These are phyloP conservation scores for Caiman crocodilus DNA, from an alignment of 2,797 vertebrate species.

Conservation along the genomic window DNA sequence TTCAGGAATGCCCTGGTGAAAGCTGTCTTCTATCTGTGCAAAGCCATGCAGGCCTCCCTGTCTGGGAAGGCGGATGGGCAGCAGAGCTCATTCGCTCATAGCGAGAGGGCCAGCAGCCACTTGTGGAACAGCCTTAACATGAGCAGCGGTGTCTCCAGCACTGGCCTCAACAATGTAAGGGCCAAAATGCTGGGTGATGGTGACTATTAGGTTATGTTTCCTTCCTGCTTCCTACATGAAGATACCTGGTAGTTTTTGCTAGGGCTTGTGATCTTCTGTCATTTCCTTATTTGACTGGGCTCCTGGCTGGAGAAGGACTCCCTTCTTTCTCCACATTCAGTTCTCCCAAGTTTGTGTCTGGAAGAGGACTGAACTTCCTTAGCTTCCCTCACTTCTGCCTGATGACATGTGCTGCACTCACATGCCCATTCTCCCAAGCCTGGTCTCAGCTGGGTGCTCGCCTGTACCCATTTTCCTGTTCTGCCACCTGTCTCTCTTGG, in stretches of 20 bases:
- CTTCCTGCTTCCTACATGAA: background rate
- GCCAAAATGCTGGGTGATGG: background rate
- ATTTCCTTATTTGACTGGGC: background rate
- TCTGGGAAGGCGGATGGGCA: conserved; percentile 89
- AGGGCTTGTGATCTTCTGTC: background rate
- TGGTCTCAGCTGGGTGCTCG: background rate
- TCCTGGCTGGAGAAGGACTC: background rate
- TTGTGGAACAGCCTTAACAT: conserved; percentile 92
- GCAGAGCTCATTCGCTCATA: conserved; percentile 86
- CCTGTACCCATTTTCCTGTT: fast-evolving
- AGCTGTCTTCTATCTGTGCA: conserved; percentile 90
- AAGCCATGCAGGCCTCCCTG: conserved; percentile 91
- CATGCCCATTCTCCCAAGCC: fast-evolving
- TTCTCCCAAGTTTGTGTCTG: background rate
- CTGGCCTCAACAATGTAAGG: conserved; percentile 89
- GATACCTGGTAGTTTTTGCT: background rate
- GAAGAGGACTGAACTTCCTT: background rate
- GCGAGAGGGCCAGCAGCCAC: conserved; percentile 91
- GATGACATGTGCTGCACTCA: background rate
- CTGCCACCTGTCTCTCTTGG: background rate
- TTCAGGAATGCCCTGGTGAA: conserved; percentile 91
- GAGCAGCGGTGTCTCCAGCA: conserved; percentile 77
- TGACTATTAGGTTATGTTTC: background rate
- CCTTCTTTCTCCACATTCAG: background rate
- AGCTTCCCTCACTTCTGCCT: background rate